A percentile compares a stretch with the other conserved stretches of the same genome.
Evolutionary conservation across 2,113 vertebrate genomes (phyloP).

Genomic region (Poecilia latipinna): DNA sequence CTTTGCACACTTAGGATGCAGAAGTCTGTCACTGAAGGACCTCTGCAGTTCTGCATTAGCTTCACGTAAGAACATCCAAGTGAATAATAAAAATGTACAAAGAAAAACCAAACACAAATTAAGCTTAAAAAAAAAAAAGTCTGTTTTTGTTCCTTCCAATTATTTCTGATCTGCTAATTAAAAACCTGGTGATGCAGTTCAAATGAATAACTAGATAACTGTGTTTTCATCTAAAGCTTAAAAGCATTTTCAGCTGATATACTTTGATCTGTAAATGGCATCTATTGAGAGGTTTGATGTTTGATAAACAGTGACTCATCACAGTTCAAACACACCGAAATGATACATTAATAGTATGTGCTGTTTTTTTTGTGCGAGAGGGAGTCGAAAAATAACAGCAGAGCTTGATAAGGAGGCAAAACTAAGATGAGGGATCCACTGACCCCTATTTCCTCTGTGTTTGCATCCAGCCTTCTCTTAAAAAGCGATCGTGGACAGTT

Average conservation of each 20-base stretch:
- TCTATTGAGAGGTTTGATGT: slow-evolving; percentile 15
- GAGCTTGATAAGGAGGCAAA: not conserved
- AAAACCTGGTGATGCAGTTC: slow-evolving; percentile 33
- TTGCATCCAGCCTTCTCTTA: not conserved
- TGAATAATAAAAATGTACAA: not conserved
- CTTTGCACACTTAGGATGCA: too few species aligned
- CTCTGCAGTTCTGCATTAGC: too few species aligned
- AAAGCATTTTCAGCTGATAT: slow-evolving; percentile 22
- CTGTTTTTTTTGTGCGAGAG: slow-evolving; percentile 1
- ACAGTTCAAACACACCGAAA: not conserved
- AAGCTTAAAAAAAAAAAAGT: slow-evolving; percentile 23
- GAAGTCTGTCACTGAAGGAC: too few species aligned
- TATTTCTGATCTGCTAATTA: slow-evolving; percentile 38
- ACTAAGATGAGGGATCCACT: not conserved
- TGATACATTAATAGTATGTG: not conserved
- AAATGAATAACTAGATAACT: slow-evolving; percentile 50
- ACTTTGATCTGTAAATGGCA: slow-evolving; percentile 19
- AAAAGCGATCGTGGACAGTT: not conserved
- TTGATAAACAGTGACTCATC: slow-evolving; percentile 3
- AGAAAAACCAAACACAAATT: slow-evolving; percentile 33
- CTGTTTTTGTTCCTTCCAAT: slow-evolving; percentile 17
- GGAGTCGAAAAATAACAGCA: slow-evolving; percentile 4
- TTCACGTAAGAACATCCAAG: too few species aligned
- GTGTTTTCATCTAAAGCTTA: slow-evolving; percentile 4
- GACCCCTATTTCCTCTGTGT: slow-evolving; percentile 8